Percentiles rank a stretch among this genome's conserved stretches.
phyloP scores from a whole-genome alignment of 2,888 invertebrate genomes.

The Catonia carolina region DNA sequence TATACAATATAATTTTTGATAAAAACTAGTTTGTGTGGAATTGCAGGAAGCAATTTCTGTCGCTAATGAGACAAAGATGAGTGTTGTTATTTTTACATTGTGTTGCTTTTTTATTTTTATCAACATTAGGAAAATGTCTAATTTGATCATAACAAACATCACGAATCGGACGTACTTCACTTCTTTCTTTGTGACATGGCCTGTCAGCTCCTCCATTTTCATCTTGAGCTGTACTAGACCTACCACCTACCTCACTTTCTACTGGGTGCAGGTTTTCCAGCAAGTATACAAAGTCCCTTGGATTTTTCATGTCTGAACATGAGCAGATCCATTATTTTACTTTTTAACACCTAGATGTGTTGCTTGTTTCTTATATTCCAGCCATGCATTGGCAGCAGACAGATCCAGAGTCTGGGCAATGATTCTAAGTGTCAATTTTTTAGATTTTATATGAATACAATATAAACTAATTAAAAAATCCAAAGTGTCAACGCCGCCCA shows the following conservation, averaged over 20 bases:
- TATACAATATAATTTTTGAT: too few species aligned
- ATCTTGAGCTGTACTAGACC: too few species aligned
- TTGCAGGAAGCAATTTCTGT: too few species aligned
- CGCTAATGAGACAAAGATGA: too few species aligned
- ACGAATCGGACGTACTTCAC: too few species aligned
- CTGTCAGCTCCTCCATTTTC: too few species aligned
- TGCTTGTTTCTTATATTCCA: conserved; percentile 18
- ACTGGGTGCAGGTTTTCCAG: conserved; percentile 2
- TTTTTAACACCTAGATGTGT: conserved; percentile 11
- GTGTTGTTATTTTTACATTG: too few species aligned
- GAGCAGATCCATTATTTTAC: conserved; percentile 19
- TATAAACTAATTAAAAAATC: conserved; percentile 24
- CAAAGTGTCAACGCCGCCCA: conserved; percentile 26
- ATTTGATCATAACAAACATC: too few species aligned
- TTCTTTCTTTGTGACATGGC: too few species aligned
- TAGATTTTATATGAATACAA: conserved; percentile 19
- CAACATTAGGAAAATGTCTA: too few species aligned
- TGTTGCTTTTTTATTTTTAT: too few species aligned
- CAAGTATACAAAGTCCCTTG: conserved; percentile 13
- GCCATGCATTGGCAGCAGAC: conserved; percentile 17
- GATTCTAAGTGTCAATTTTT: conserved; percentile 22
- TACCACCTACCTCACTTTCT: conserved; percentile 14
- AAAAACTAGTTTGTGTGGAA: too few species aligned
- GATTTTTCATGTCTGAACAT: conserved; percentile 18
- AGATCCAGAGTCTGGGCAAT: conserved; percentile 22